phyloP scores from a whole-genome alignment of 2,888 invertebrate genomes.

The Hybos culiciformis region DNA sequence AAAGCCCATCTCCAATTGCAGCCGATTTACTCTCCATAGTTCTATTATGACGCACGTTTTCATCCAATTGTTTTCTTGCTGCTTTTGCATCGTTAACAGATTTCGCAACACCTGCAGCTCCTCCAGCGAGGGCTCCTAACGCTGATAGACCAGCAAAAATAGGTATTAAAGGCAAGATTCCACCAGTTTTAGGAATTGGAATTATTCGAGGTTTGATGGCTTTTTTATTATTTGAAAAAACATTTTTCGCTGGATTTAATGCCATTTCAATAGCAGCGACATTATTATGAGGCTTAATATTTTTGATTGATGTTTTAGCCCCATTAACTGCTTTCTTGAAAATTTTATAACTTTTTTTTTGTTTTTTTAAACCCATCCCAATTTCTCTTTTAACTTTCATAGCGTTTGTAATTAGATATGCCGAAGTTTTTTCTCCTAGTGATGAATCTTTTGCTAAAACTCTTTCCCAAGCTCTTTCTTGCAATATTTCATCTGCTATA shows the following conservation, averaged over 20 bases:
- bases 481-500: conserved; percentile 5
- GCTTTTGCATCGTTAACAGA: conserved; percentile 23
- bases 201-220: conserved; percentile 19
- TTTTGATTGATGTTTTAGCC: not conserved
- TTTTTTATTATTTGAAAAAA: conserved; percentile 6
- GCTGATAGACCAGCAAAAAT: conserved; percentile 26
- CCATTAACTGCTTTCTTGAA: not conserved
- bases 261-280: conserved; percentile 10
- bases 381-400: conserved; percentile 4
- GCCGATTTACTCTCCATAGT: conserved; percentile 25
- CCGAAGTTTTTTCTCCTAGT: conserved; percentile 1
- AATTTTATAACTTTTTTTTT: not conserved
- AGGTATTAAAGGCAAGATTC: conserved; percentile 24
- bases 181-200: conserved; percentile 24
- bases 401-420: not conserved
- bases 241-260: conserved; percentile 4
- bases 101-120: conserved; percentile 25
- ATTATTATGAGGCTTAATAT: conserved; percentile 7
- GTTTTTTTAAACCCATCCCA: conserved; percentile 3
- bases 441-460: conserved; percentile 1
- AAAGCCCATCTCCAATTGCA: conserved; percentile 23
- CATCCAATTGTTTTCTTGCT: conserved; percentile 20
- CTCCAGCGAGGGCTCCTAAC: conserved; percentile 24
- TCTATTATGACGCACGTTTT: conserved; percentile 22
- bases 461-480: conserved; percentile 6